A percentile compares a stretch with the other conserved stretches of the same genome.
These are phyloP conservation scores for Apis dorsata DNA, from an alignment of 1,140 invertebrate species.

Conservation along the genomic window DNA sequence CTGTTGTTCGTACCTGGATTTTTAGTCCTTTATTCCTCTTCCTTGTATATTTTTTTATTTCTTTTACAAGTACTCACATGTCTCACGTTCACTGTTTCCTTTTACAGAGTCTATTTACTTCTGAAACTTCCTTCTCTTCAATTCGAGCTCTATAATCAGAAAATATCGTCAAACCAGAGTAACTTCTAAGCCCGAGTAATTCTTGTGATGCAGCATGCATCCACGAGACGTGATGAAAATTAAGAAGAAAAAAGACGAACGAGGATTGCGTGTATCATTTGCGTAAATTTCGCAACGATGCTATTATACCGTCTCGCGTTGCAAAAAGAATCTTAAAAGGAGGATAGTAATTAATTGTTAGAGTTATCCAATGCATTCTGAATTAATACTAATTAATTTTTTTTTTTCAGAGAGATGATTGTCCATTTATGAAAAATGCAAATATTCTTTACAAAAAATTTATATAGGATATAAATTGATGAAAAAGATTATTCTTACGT, in stretches of 20 bases:
- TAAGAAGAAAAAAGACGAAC: background rate
- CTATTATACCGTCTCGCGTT: background rate
- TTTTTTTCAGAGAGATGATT: background rate
- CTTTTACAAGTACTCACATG: background rate
- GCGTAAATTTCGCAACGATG: background rate
- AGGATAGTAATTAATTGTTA: slow-evolving; percentile 3
- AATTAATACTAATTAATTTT: background rate
- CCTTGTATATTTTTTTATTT: background rate
- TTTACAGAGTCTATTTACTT: background rate
- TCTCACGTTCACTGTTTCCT: background rate
- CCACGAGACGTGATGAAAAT: background rate
- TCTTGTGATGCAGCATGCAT: background rate
- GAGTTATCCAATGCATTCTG: background rate
- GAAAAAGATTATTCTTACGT: background rate
- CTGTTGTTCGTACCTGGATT: slow-evolving; percentile 29
- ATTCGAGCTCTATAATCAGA: background rate
- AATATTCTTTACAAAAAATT: background rate
- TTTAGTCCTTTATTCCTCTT: slow-evolving; percentile 1
- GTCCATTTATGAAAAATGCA: background rate
- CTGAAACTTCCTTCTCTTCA: background rate
- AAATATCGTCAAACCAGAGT: background rate
- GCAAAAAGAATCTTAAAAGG: background rate
- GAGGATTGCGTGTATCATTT: background rate
- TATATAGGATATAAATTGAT: background rate
- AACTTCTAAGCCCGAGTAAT: no score